phyloP scores from a whole-genome alignment of 2,888 invertebrate genomes.

The Pollenia labialis region DNA sequence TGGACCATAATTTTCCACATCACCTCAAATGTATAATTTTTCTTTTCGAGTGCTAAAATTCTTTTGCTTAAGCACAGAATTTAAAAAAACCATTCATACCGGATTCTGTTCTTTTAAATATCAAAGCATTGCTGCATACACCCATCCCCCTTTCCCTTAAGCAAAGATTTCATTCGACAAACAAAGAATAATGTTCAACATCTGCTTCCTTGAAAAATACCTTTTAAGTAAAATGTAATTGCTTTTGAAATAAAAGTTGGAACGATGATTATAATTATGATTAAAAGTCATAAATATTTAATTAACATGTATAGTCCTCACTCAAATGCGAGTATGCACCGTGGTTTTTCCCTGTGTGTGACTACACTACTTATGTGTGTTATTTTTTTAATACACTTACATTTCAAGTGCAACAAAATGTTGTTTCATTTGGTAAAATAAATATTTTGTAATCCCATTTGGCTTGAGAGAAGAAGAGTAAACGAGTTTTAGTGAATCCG shows the following conservation, averaged over 20 bases:
- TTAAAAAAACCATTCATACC: background rate
- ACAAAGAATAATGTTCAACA: background rate
- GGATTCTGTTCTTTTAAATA: background rate
- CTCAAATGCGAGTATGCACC: background rate
- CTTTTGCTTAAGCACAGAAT: too few species aligned
- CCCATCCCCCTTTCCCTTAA: background rate
- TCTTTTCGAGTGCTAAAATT: too few species aligned
- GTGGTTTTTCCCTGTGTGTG: background rate
- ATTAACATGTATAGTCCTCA: slow-evolving; percentile 13
- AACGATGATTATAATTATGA: slow-evolving; percentile 33
- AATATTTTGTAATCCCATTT: slow-evolving; percentile 41
- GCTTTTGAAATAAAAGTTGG: slow-evolving; percentile 22
- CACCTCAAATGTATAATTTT: too few species aligned
- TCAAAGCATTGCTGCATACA: background rate
- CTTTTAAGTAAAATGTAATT: slow-evolving; percentile 26
- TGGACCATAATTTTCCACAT: too few species aligned
- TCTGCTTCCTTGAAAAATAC: slow-evolving; percentile 19
- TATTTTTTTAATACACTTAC: slow-evolving; percentile 40
- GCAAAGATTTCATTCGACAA: background rate
- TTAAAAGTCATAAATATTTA: slow-evolving; percentile 58
- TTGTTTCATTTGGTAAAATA: slow-evolving; percentile 32
- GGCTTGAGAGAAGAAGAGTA: slow-evolving; percentile 35
- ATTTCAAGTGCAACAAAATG: slow-evolving; percentile 24
- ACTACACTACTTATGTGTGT: background rate
- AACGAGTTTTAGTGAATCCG: slow-evolving; percentile 47